Conservation (phyloP, 2,888 invertebrate species). For the Scelioninae gen. 1 region DNA sequence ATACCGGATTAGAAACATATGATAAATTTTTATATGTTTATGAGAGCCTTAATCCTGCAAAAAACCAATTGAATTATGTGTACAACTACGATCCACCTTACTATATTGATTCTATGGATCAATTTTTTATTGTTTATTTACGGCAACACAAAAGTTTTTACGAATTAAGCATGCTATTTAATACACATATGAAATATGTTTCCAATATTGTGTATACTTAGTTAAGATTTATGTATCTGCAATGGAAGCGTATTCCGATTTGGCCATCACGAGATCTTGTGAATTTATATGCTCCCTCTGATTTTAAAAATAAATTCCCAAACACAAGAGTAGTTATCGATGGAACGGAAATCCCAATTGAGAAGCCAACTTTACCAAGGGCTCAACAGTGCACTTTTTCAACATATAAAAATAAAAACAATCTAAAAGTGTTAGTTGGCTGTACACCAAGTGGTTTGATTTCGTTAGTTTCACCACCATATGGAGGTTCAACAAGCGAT, state of each 20-base stretch:
- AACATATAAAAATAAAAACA: too few relatives aligned
- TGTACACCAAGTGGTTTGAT: too few relatives aligned
- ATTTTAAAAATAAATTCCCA: conserved; percentile 41
- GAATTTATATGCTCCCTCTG: conserved; percentile 42
- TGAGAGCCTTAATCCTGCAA: conserved; percentile 40
- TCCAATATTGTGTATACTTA: conserved; percentile 44
- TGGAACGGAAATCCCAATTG: conserved; percentile 36
- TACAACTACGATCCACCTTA: conserved; percentile 69
- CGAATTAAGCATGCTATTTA: conserved; percentile 16
- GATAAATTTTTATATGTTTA: conserved; percentile 51
- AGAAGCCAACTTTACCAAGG: conserved; percentile 20
- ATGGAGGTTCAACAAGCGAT: too few relatives aligned
- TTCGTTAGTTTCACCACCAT: too few relatives aligned
- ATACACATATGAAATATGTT: conserved; percentile 22
- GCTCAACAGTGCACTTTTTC: not conserved
- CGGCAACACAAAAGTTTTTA: conserved; percentile 17
- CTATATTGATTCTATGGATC: conserved; percentile 62
- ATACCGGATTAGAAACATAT: conserved; percentile 33
- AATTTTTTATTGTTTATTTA: conserved; percentile 21
- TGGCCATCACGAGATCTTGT: conserved; percentile 43
- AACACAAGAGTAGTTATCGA: conserved; percentile 45
- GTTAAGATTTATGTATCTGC: conserved; percentile 42
- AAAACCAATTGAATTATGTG: conserved; percentile 52
- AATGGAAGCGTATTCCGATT: conserved; percentile 38
- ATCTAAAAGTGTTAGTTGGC: too few relatives aligned